Conservation (phyloP, 37 sponge, comb jelly and placozoan species). For the Halisarca cf. caerulea region DNA sequence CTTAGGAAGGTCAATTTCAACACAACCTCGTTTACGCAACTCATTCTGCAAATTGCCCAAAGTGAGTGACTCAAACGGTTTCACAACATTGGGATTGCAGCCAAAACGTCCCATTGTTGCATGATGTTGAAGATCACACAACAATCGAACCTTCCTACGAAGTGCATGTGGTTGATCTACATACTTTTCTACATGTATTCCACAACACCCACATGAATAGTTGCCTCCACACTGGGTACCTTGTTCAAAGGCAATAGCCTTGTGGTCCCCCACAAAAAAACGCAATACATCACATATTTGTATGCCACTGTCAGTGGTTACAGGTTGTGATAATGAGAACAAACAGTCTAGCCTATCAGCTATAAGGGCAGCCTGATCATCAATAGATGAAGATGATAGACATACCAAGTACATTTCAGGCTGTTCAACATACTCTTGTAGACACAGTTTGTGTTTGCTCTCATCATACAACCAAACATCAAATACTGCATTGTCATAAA, state of each 20-base stretch:
- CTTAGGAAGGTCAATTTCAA: slow-evolving; percentile 4
- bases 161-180: slow-evolving; percentile 33
- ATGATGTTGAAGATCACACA: slow-evolving; percentile 14
- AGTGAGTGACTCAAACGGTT: slow-evolving; percentile 8
- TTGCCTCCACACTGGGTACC: slow-evolving; percentile 46
- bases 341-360: slow-evolving; percentile 40
- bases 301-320: slow-evolving; percentile 17
- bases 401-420: slow-evolving; percentile 29
- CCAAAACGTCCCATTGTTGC: slow-evolving; percentile 24
- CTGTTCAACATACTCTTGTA: slow-evolving; percentile 29
- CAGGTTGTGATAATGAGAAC: neutral
- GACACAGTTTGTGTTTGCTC: neutral
- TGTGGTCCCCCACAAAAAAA: slow-evolving; percentile 45
- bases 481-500: slow-evolving; percentile 38
- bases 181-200: neutral
- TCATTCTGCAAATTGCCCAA: neutral
- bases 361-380: slow-evolving; percentile 32
- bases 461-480: neutral
- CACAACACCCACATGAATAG: slow-evolving; percentile 41
- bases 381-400: slow-evolving; percentile 11
- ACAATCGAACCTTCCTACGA: neutral
- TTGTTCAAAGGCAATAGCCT: slow-evolving; percentile 45
- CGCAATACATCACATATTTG: slow-evolving; percentile 8
- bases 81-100: neutral
- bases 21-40: slow-evolving; percentile 6